These are phyloP conservation scores for Hepsetus odoe DNA, from an alignment of 2,113 vertebrate genomes.

Conservation along the genomic window DNA sequence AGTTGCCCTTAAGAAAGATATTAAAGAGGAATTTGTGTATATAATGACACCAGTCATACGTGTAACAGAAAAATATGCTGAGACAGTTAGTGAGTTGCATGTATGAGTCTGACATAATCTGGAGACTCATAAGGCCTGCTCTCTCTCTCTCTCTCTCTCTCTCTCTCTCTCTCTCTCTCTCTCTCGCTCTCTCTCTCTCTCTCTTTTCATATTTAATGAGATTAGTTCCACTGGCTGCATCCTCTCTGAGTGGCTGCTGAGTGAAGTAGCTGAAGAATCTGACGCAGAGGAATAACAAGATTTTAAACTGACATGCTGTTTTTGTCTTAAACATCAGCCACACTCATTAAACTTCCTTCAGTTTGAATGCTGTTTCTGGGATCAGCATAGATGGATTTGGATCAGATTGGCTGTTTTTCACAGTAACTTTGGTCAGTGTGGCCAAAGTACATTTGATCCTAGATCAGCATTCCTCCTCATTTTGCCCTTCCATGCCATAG, in stretches of 20 bases:
- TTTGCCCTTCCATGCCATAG: slow-evolving; percentile 43
- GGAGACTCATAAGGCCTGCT: background rate
- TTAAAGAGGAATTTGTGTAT: background rate
- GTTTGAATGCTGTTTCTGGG: slow-evolving; percentile 6
- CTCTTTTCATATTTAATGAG: slow-evolving; percentile 62
- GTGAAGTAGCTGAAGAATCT: slow-evolving; percentile 19
- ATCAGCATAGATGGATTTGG: background rate
- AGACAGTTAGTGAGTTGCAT: background rate
- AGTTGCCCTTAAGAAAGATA: background rate
- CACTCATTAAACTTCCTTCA: background rate
- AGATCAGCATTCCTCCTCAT: slow-evolving; percentile 43
- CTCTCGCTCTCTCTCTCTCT: no score
- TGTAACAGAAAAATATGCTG: background rate
- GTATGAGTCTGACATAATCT: background rate
- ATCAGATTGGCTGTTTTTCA: slow-evolving; percentile 22
- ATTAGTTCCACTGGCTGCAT: slow-evolving; percentile 55
- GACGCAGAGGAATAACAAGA: background rate
- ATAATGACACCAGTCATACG: background rate
- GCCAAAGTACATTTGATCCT: slow-evolving; percentile 29
- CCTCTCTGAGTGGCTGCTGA: slow-evolving; percentile 20
- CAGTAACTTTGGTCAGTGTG: slow-evolving; percentile 15
- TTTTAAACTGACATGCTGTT: background rate
- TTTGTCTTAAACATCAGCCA: background rate
- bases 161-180: background rate
- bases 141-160: slow-evolving; percentile 11